phyloP scores from a whole-genome alignment of 2,888 invertebrate species.

The Drosophila atripex region DNA sequence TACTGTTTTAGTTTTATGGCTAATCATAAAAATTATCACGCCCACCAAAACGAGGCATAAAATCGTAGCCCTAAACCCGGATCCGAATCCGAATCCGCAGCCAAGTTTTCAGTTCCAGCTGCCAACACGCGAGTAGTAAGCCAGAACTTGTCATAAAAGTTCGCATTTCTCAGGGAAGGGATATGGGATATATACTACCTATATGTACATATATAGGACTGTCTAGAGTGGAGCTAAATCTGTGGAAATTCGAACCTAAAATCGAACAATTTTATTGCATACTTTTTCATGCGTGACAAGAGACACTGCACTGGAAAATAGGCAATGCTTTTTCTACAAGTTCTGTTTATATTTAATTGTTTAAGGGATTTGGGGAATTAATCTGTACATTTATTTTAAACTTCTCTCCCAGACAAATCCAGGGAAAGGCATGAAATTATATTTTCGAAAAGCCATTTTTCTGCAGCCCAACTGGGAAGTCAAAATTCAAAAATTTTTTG shows the following conservation, averaged over 20 bases:
- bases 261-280: slow-evolving; percentile 38
- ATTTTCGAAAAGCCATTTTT: slow-evolving; percentile 20
- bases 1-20: slow-evolving; percentile 77
- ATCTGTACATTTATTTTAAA: not conserved
- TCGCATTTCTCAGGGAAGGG: not conserved
- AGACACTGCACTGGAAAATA: slow-evolving; percentile 2
- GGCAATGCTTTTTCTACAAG: too few relatives aligned
- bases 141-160: slow-evolving; percentile 30
- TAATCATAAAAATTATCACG: slow-evolving; percentile 78
- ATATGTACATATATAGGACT: slow-evolving; percentile 1
- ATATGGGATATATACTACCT: not conserved
- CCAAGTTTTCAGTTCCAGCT: not conserved
- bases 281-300: slow-evolving; percentile 22
- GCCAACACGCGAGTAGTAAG: slow-evolving; percentile 53
- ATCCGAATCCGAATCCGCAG: not conserved
- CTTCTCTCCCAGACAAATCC: not conserved
- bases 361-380: too few relatives aligned
- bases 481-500: slow-evolving; percentile 67
- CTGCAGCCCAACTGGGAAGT: slow-evolving; percentile 12
- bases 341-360: too few relatives aligned
- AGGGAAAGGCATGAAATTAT: slow-evolving; percentile 7
- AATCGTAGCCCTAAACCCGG: slow-evolving; percentile 36
- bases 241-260: slow-evolving; percentile 14
- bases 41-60: slow-evolving; percentile 65
- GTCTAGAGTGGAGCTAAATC: slow-evolving; percentile 3